Evolutionary conservation across 2,888 invertebrate genomes (phyloP).

Genomic region (Dolomedes plantarius): DNA sequence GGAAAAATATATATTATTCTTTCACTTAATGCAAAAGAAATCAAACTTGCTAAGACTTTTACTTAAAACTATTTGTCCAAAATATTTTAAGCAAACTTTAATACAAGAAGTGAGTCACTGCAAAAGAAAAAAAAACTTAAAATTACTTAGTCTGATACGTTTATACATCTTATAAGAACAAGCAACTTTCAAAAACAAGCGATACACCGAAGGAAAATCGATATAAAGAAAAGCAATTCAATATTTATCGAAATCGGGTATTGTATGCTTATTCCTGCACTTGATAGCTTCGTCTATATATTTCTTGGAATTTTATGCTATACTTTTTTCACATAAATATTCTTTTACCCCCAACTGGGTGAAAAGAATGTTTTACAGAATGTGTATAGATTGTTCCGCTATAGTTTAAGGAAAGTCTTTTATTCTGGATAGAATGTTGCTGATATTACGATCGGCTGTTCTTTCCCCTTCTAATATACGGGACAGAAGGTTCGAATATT

Average conservation of each 20-base stretch:
- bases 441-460: neutral
- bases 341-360: neutral
- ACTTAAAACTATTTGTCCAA: too few species aligned
- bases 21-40: too few species aligned
- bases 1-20: too few species aligned
- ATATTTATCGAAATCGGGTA: constrained; percentile 69
- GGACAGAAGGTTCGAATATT: neutral
- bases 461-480: neutral
- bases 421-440: neutral
- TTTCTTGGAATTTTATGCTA: constrained; percentile 27
- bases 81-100: neutral
- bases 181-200: constrained; percentile 39
- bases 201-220: constrained; percentile 38
- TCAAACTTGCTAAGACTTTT: too few species aligned
- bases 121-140: neutral
- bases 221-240: constrained; percentile 59
- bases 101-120: neutral
- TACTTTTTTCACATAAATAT: constrained; percentile 54
- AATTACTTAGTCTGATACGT: neutral
- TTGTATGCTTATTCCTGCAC: constrained; percentile 34
- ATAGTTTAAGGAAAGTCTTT: neutral
- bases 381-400: constrained; percentile 29
- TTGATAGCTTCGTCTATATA: constrained; percentile 62
- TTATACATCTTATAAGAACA: neutral
- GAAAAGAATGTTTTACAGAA: constrained; percentile 33